These are phyloP conservation scores for Myanophis thanlyinensis DNA, from an alignment of 2,113 vertebrate genomes.

Conservation along the genomic window DNA sequence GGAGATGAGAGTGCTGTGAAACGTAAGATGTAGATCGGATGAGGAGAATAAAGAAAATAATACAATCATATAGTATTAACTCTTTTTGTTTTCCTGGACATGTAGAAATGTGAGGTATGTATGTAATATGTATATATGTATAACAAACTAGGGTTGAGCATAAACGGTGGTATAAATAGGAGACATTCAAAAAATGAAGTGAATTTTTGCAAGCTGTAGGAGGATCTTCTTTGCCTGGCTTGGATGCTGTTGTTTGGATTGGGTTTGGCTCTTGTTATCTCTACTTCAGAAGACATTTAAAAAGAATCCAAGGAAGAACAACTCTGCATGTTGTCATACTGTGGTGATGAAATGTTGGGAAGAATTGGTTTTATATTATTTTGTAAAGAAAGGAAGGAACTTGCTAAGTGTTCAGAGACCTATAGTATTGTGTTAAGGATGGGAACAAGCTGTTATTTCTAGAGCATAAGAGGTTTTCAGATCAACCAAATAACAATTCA, in stretches of 20 bases:
- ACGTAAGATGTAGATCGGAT: neutral
- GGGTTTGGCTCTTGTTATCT: neutral
- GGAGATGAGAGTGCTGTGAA: neutral
- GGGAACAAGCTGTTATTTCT: neutral
- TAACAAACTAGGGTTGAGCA: neutral
- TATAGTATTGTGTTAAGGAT: neutral
- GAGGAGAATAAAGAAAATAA: neutral
- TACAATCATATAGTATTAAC: neutral
- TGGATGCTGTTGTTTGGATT: neutral
- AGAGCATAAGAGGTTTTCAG: neutral
- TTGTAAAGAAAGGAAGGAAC: neutral
- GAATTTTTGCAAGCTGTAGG: neutral
- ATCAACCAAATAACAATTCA: neutral
- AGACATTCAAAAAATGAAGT: neutral
- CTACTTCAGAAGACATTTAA: neutral
- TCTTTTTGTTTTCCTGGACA: neutral
- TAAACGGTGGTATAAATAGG: neutral
- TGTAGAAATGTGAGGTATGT: neutral
- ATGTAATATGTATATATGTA: neutral
- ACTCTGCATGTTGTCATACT: neutral
- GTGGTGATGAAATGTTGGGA: neutral
- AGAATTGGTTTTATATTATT: neutral
- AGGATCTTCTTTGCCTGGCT: neutral
- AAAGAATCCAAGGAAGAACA: neutral
- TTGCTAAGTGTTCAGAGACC: neutral